phyloP scores from a whole-genome alignment of 2,797 vertebrate species.

The Rhadinocentrus ornatus region DNA sequence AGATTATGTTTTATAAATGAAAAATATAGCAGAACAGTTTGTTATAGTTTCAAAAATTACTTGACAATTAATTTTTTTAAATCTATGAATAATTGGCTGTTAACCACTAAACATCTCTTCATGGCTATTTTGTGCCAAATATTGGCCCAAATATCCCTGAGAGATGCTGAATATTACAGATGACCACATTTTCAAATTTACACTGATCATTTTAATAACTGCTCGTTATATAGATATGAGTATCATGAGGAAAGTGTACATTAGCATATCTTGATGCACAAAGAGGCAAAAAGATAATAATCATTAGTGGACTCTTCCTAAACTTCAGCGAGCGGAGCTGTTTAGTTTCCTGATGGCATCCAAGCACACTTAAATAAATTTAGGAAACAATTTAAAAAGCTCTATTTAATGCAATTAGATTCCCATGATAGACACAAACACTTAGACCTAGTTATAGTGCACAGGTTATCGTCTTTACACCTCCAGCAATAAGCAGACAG shows the following conservation, averaged over 20 bases:
- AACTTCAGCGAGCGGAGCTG: constrained; percentile 1
- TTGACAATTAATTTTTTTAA: too few relatives aligned
- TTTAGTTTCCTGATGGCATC: constrained; percentile 5
- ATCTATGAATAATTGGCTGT: too few relatives aligned
- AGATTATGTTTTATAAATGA: too few relatives aligned
- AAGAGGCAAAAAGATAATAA: not conserved
- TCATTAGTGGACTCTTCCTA: not conserved
- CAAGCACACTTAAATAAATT: constrained; percentile 37
- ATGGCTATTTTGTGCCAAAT: too few relatives aligned
- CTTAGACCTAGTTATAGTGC: constrained; percentile 12
- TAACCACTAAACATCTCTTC: too few relatives aligned
- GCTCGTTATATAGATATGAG: not conserved
- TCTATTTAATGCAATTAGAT: constrained; percentile 14
- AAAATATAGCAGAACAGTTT: too few relatives aligned
- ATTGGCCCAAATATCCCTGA: not conserved
- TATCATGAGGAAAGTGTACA: not conserved
- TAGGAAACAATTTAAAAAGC: constrained; percentile 16
- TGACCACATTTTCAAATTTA: not conserved
- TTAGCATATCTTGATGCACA: not conserved
- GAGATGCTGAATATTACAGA: not conserved
- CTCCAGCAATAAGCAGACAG: constrained; percentile 52
- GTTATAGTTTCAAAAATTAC: too few relatives aligned
- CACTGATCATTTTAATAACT: not conserved
- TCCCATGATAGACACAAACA: not conserved
- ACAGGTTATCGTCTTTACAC: constrained; percentile 33